Evolutionary conservation across 2,888 invertebrate genomes (phyloP), one percentile per base, ranked within the genome.

Genomic region (Melinopterus prodromus): DNA sequence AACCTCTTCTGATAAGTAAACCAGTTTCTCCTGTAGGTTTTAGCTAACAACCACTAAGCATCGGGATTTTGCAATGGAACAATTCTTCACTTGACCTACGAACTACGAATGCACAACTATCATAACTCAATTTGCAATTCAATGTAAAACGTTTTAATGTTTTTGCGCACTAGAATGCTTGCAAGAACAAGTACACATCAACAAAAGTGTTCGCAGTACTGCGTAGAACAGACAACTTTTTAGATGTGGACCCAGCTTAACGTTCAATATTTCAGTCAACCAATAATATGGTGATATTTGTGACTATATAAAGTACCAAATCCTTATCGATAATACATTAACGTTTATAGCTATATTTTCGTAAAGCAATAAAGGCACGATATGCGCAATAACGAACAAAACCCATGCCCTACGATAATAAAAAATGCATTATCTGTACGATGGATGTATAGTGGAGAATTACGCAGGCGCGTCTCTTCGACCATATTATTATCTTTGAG

Each of bases 351-450:
- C 9, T 53, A 12, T 53, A 53, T 53, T 53, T 36, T 16, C 16
- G 72, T 16, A 16, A 36, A 72, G 72, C 72, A 72, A 72, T 72
- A 53, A 53, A 53, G 53, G 53, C 53, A 53, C 53, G 12, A 53
- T 53, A 53, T 53, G 53, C 53, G 53, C 53, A 53, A 53, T 37
- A 16, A 79, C 75, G 70, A 37, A 26, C 69, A 75, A 35, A 74
- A 71, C 71, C 72, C 78, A 79, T 79, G 78, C 38, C 78, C 78
- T 79, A 79, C 70, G 78, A 79, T 79, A 79, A 79, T 76, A 79
- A 79, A 79, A 75, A 79, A 79, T 37, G 37, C 70, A 76, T 79
- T 79, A 79, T 79, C 78, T 76, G 70, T 77, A 53, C 16, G 53
- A 53, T 53, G 53, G 12, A 53, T 53, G 53, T 53, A 53, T 12